Evolutionary conservation across 2,797 vertebrate genomes (phyloP).

Genomic region (Pagetopsis macropterus): DNA sequence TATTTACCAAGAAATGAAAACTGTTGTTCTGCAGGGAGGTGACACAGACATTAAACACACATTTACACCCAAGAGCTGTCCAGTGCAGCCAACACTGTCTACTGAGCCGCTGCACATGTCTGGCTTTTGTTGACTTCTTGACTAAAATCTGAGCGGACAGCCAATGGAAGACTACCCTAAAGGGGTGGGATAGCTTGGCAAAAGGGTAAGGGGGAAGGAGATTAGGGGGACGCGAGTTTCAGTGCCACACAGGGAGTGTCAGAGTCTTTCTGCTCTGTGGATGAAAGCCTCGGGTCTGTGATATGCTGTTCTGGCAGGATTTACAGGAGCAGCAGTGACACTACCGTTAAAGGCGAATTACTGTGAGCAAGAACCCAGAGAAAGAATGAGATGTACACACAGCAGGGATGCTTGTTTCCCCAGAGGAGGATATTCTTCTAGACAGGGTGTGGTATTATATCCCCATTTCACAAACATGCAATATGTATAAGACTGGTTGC

Average conservation of each 20-base stretch:
- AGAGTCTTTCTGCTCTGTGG: constrained; percentile 52
- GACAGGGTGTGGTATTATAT: constrained; percentile 53
- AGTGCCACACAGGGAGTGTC: constrained; percentile 40
- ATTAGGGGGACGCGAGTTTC: constrained; percentile 26
- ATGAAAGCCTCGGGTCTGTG: constrained; percentile 62
- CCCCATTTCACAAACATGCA: constrained; percentile 43
- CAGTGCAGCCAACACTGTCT: constrained; percentile 11
- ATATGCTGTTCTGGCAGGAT: constrained; percentile 49
- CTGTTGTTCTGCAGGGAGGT: constrained; percentile 29
- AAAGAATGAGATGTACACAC: constrained; percentile 23
- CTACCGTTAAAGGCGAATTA: constrained; percentile 55
- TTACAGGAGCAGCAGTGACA: constrained; percentile 58
- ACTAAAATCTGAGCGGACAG: constrained; percentile 73
- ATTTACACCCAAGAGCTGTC: constrained; percentile 16
- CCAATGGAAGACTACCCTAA: constrained; percentile 55
- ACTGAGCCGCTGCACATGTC: constrained; percentile 33
- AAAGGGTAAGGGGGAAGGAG: constrained; percentile 17
- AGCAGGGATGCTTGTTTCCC: constrained; percentile 47
- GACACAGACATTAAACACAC: constrained; percentile 28
- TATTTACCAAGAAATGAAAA: constrained; percentile 31
- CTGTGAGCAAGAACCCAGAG: constrained; percentile 42
- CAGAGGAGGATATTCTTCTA: constrained; percentile 36
- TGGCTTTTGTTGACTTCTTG: constrained; percentile 51
- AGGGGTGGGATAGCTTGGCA: constrained; percentile 59
- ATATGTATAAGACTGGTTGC: constrained; percentile 41